Evolutionary conservation across 2,888 invertebrate species (phyloP).

Genomic region (Cheilosia urbana): DNA sequence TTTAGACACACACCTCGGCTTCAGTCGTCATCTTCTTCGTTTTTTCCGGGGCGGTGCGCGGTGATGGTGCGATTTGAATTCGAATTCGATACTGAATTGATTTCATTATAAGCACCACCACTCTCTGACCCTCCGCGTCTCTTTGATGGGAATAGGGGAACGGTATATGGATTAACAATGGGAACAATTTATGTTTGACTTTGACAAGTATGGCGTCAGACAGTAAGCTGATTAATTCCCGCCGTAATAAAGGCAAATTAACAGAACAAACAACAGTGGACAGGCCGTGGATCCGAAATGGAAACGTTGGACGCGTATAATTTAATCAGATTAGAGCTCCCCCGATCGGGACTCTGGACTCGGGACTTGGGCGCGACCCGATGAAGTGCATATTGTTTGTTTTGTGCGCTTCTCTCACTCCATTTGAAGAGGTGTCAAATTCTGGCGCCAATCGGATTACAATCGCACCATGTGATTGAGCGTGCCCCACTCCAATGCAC

Average conservation of each 20-base stretch:
- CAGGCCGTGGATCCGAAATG: conserved; percentile 18
- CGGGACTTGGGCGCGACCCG: conserved; percentile 38
- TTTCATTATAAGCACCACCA: conserved; percentile 53
- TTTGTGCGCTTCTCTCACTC: not conserved
- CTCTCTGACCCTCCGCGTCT: conserved; percentile 18
- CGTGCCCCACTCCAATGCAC: conserved; percentile 6
- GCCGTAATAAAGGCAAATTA: conserved; percentile 71
- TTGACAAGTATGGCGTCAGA: conserved; percentile 75
- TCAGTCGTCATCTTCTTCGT: conserved; percentile 4
- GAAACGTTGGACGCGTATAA: conserved; percentile 33
- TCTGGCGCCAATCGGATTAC: conserved; percentile 71
- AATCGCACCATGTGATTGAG: conserved; percentile 57
- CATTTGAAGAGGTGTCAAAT: conserved; percentile 63
- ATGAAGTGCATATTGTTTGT: conserved; percentile 61
- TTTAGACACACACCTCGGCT: conserved; percentile 70
- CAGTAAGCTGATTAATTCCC: conserved; percentile 73
- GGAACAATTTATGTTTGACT: conserved; percentile 71
- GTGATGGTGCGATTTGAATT: conserved; percentile 57
- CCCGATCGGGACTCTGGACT: conserved; percentile 14
- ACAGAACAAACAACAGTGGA: conserved; percentile 59
- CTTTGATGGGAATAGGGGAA: not conserved
- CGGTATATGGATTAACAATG: conserved; percentile 42
- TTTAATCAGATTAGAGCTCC: conserved; percentile 66
- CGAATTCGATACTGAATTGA: conserved; percentile 69
- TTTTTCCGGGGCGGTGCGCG: not conserved